Conservation (phyloP, 1,140 invertebrate genomes). For the Diachasma alloeum region DNA sequence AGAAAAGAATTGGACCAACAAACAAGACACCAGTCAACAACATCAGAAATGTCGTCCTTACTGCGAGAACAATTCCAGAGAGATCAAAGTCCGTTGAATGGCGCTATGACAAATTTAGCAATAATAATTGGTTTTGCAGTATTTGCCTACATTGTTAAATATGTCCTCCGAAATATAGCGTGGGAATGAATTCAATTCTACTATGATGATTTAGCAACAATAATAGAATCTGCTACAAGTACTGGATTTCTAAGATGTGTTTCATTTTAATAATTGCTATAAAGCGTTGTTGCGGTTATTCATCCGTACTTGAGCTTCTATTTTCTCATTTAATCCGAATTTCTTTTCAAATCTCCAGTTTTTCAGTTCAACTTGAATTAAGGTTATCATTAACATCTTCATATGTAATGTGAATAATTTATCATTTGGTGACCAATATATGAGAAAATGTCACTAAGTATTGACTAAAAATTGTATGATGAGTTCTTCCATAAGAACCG, state of each 20-base stretch:
- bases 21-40: conserved; percentile 49
- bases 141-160: conserved; percentile 87
- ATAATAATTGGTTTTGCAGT: conserved; percentile 85
- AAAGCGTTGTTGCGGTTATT: neutral
- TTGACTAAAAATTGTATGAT: neutral
- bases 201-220: neutral
- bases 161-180: conserved; percentile 73
- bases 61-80: conserved; percentile 66
- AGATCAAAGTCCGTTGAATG: conserved; percentile 75
- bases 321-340: neutral
- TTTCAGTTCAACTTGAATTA: neutral
- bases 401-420: no score
- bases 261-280: neutral
- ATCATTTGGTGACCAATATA: no score
- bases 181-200: conserved; percentile 46
- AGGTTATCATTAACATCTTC: no score
- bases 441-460: neutral
- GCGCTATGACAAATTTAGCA: conserved; percentile 79
- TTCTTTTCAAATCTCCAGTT: neutral
- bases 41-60: conserved; percentile 55
- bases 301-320: neutral
- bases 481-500: neutral
- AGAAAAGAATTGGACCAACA: conserved; percentile 62
- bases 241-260: neutral
- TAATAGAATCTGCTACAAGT: neutral